Evolutionary conservation across 2,888 invertebrate species (phyloP).

Genomic region (Cantharis nigra): DNA sequence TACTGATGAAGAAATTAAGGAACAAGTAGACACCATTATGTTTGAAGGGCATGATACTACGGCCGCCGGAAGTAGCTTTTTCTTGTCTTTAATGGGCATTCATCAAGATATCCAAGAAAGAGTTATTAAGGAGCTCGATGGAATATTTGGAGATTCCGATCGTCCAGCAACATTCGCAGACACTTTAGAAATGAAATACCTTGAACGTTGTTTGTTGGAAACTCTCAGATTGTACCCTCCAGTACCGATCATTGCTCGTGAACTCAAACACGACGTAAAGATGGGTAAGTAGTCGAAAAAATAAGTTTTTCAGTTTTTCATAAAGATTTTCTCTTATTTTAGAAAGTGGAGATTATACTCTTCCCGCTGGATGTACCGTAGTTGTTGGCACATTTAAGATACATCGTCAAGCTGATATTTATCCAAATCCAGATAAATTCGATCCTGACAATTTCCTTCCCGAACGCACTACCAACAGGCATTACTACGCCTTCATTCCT

Average conservation of each 20-base stretch:
- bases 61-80: slow-evolving; percentile 86
- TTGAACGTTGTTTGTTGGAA: slow-evolving; percentile 79
- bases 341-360: slow-evolving; percentile 66
- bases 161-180: slow-evolving; percentile 77
- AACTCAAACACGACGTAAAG: slow-evolving; percentile 71
- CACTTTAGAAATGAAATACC: slow-evolving; percentile 79
- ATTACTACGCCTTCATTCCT: slow-evolving; percentile 79
- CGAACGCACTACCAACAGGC: slow-evolving; percentile 73
- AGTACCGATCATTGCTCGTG: slow-evolving; percentile 77
- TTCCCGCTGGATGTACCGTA: slow-evolving; percentile 76
- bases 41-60: slow-evolving; percentile 88
- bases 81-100: slow-evolving; percentile 79
- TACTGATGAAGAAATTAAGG: slow-evolving; percentile 79
- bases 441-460: slow-evolving; percentile 82
- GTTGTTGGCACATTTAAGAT: slow-evolving; percentile 69
- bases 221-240: slow-evolving; percentile 79
- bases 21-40: slow-evolving; percentile 88
- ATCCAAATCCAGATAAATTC: slow-evolving; percentile 71
- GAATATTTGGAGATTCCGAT: slow-evolving; percentile 78
- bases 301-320: not conserved
- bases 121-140: slow-evolving; percentile 73
- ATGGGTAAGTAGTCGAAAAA: slow-evolving; percentile 57
- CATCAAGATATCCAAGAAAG: slow-evolving; percentile 79
- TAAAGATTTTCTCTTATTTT: slow-evolving; percentile 28
- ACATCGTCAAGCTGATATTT: slow-evolving; percentile 69